Conservation (phyloP, 2,113 vertebrate species). For the Rousettus leschenaultii region DNA sequence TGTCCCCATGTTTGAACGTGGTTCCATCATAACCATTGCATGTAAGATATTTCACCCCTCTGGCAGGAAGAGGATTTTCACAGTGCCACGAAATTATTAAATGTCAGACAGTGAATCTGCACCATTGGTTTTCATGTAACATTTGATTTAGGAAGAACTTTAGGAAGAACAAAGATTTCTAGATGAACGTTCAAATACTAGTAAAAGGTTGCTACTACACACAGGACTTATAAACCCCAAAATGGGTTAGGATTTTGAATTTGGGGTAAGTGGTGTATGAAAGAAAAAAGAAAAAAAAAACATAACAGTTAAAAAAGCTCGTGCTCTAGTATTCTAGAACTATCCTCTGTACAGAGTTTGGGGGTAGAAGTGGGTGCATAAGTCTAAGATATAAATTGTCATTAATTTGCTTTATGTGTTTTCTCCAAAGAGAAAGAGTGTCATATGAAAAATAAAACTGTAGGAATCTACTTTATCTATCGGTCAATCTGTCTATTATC, state of each 20-base stretch:
- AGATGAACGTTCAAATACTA: background rate
- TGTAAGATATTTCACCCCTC: background rate
- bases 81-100: background rate
- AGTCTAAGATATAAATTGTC: background rate
- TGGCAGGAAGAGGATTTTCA: background rate
- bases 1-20: background rate
- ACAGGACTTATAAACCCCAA: rapidly evolving
- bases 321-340: background rate
- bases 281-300: background rate
- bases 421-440: background rate
- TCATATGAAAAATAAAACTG: background rate
- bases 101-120: background rate
- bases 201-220: background rate
- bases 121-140: background rate
- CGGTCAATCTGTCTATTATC: background rate
- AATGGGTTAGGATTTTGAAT: background rate
- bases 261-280: background rate
- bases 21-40: background rate
- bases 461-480: background rate
- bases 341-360: background rate
- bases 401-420: background rate
- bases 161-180: background rate
- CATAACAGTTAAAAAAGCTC: background rate
- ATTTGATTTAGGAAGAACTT: background rate
- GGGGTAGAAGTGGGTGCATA: background rate